Evolutionary conservation across 2,113 vertebrate species (phyloP), one percentile per base, ranked within the genome.

Genomic region (Anguilla japonica): DNA sequence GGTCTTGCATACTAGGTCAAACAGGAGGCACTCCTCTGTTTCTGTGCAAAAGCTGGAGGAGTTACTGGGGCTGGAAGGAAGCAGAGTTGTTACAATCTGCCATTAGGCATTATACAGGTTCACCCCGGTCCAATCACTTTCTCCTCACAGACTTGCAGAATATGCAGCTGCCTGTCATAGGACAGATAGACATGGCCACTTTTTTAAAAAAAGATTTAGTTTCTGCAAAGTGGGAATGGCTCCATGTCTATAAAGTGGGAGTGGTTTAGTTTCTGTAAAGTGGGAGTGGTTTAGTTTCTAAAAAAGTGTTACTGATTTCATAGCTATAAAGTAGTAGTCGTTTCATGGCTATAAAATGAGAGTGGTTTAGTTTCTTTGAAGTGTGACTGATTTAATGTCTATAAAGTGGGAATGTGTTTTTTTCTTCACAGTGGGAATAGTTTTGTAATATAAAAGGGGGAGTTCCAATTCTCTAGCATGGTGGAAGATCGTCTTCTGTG

Each of bases 1-100:
- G 2, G 95, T 96, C 89, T 90, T 93, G 92, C 95, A 96, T 83
- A 96, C 83, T 80, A 95, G 92, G 2, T 94, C 90, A 63, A 94
- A 96, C 84, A 94, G 91, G 29, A 96, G 91, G 89, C 95, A 96
- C 39, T 95, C 95, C 86, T 91, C 94, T 0, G 95, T 94, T 89
- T 95, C 95, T 0, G 93, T 93, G 89, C 95, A 96, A 67, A 94
- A 94, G 90, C 94, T 95, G 89, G 2, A 93, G 84, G 91, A 88
- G 75, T 88, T 92, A 56, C 94, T 95, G 7, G 90, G 92, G 0
- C 95, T 96, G 14, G 0, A 83, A 87, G 20, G 46, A 1, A 63
- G 11, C 26, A 75, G 20, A 6, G 20, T 20, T 1, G 20, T 20
- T 1, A 41, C 20, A 11, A 9, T 34, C 22, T 22, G 22, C 7